Conservation (phyloP, 2,113 vertebrate species). For the Limanda limanda region DNA sequence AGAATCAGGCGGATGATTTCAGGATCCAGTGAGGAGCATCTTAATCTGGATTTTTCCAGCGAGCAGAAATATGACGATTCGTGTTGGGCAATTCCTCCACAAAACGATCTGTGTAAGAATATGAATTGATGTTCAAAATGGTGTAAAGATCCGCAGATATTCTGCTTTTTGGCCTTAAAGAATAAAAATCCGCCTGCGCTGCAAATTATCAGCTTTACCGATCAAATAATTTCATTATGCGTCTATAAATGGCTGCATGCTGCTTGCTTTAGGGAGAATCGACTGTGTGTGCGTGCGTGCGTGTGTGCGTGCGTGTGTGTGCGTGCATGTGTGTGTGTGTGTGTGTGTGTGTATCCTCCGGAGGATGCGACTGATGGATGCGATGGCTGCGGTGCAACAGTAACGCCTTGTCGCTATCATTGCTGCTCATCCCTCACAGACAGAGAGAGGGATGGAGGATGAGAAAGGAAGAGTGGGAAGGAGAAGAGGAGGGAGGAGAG, state of each 20-base stretch:
- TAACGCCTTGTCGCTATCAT: conserved; percentile 69
- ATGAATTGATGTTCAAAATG: neutral
- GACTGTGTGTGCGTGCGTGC: conserved; percentile 13
- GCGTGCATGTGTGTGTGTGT: neutral
- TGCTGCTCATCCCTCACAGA: conserved; percentile 32
- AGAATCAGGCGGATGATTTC: conserved; percentile 1
- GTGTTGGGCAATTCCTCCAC: neutral
- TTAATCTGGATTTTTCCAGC: conserved; percentile 29
- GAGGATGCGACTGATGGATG: conserved; percentile 72
- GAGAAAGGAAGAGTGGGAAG: neutral
- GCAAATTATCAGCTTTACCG: conserved; percentile 26
- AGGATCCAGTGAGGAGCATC: conserved; percentile 40
- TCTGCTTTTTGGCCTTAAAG: neutral
- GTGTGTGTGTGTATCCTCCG: conserved; percentile 36
- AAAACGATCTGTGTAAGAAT: neutral
- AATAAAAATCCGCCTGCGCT: neutral
- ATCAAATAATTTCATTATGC: conserved; percentile 50
- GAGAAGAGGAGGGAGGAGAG: neutral
- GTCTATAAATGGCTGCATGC: conserved; percentile 62
- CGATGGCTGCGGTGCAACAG: conserved; percentile 62
- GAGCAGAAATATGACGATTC: conserved; percentile 4
- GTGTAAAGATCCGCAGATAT: neutral
- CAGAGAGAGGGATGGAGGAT: neutral
- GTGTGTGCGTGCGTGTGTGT: conserved; percentile 14
- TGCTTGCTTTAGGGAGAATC: conserved; percentile 39